Evolutionary conservation across 2,888 invertebrate species (phyloP).

Genomic region (Drosophila percnosoma): DNA sequence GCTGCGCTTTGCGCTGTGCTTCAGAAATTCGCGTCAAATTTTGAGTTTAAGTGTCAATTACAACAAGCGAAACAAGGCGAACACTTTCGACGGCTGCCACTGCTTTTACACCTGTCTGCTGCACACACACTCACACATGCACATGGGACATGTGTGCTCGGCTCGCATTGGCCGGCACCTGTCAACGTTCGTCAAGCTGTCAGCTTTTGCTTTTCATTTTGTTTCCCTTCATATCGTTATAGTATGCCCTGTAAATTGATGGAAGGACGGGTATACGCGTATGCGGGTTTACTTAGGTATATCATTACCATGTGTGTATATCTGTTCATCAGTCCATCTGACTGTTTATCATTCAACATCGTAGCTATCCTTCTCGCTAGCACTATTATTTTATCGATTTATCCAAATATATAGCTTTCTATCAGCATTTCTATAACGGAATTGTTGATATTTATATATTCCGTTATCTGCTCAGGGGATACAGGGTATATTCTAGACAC

Average conservation of each 20-base stretch:
- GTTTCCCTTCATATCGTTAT: slow-evolving; percentile 37
- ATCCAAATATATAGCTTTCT: neutral
- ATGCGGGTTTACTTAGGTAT: neutral
- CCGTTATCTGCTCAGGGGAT: neutral
- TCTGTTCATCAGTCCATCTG: no score
- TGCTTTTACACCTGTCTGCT: slow-evolving; percentile 56
- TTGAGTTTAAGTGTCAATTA: slow-evolving; percentile 80
- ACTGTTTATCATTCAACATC: no score
- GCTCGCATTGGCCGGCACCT: slow-evolving; percentile 10
- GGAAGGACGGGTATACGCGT: neutral
- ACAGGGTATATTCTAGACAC: slow-evolving; percentile 15
- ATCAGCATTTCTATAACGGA: neutral
- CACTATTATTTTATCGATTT: neutral
- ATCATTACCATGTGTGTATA: neutral
- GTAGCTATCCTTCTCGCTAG: no score
- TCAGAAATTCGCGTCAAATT: slow-evolving; percentile 79
- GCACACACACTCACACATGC: slow-evolving; percentile 26
- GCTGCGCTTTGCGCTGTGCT: slow-evolving; percentile 31
- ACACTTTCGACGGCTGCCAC: slow-evolving; percentile 42
- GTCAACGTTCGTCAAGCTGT: slow-evolving; percentile 67
- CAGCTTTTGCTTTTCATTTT: slow-evolving; percentile 60
- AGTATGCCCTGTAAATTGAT: slow-evolving; percentile 12
- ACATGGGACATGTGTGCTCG: slow-evolving; percentile 15
- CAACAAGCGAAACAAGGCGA: slow-evolving; percentile 59
- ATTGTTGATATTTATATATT: neutral